Conservation (phyloP, 2,113 vertebrate genomes). For the Gopherus evgoodei region DNA sequence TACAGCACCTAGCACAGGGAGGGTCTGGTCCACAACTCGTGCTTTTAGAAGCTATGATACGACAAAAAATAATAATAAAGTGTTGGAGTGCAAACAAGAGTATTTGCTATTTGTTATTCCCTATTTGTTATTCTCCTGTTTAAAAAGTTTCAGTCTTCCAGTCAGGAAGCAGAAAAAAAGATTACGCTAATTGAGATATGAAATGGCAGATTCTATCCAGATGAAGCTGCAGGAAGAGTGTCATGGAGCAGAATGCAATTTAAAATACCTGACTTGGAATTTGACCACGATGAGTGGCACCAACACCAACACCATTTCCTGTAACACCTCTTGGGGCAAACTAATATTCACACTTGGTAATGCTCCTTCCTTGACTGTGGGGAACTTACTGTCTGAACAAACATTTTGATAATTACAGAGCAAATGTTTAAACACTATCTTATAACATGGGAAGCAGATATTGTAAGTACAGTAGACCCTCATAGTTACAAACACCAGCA, state of each 20-base stretch:
- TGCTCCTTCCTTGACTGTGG: no score
- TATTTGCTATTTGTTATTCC: background rate
- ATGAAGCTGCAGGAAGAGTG: background rate
- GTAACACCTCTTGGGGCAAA: no score
- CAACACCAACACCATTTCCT: background rate
- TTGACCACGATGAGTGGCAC: fast-evolving
- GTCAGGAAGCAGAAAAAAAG: background rate
- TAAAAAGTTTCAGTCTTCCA: background rate
- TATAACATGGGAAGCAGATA: no score
- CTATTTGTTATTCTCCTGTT: background rate
- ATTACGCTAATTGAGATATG: background rate
- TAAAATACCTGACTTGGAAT: background rate
- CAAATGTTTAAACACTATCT: no score
- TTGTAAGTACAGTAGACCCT: background rate
- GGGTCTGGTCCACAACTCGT: no score
- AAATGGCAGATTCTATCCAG: background rate
- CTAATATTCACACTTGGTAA: no score
- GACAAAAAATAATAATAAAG: no score
- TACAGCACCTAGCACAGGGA: no score
- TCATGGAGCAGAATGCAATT: background rate
- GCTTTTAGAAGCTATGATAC: no score
- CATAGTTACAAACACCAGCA: no score
- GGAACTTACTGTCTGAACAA: no score
- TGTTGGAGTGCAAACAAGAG: background rate
- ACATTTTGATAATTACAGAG: no score